Conservation (phyloP, 1,140 invertebrate genomes). For the Planococcus citri region DNA sequence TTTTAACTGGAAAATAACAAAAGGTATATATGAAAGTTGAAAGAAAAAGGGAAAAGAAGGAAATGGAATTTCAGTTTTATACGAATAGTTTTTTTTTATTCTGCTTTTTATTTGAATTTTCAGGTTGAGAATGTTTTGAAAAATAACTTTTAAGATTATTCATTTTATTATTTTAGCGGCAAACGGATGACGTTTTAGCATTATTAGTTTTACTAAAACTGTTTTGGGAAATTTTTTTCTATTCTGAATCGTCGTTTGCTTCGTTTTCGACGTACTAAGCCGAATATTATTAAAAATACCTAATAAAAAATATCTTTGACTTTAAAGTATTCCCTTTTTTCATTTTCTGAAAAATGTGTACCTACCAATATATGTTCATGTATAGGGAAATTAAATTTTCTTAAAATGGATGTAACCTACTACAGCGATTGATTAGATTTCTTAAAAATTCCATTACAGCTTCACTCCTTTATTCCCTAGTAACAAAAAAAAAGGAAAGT, state of each 20-base stretch:
- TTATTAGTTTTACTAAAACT: not conserved
- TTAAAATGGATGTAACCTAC: too few species aligned
- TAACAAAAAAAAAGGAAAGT: too few species aligned
- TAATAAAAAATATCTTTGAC: not conserved
- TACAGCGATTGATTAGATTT: too few species aligned
- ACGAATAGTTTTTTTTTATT: not conserved
- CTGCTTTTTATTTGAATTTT: not conserved
- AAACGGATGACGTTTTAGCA: conserved; percentile 2
- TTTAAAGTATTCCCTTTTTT: too few species aligned
- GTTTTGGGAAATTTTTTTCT: not conserved
- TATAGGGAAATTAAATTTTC: too few species aligned
- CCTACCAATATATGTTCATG: too few species aligned
- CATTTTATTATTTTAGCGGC: conserved; percentile 1
- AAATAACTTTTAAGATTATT: not conserved
- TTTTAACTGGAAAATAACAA: not conserved
- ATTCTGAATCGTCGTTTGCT: not conserved
- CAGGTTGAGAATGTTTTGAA: not conserved
- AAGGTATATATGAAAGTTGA: not conserved
- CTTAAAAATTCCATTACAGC: too few species aligned
- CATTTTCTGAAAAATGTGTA: too few species aligned
- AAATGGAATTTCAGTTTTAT: conserved; percentile 1
- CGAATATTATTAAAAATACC: not conserved
- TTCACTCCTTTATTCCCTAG: too few species aligned
- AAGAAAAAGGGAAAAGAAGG: not conserved
- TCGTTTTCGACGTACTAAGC: not conserved